Percentiles rank a stretch among this genome's conserved stretches.
phyloP scores from a whole-genome alignment of 2,888 invertebrate genomes.

The Kuschelorhynchus macadamiae region DNA sequence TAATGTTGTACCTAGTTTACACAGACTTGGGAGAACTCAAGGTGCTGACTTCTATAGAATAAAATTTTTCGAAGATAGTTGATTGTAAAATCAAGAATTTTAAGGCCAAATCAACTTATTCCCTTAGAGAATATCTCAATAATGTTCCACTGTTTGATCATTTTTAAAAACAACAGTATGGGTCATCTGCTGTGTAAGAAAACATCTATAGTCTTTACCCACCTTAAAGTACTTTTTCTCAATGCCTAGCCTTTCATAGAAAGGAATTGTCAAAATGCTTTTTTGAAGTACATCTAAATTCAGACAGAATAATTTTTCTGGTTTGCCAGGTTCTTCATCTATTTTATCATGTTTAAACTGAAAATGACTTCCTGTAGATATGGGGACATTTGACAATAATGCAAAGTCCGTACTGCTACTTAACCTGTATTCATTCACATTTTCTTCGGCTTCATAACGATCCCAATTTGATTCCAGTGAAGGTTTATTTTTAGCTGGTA shows the following conservation, averaged over 20 bases:
- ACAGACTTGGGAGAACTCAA: too few species aligned
- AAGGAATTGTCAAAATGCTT: slow-evolving; percentile 48
- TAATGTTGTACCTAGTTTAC: too few species aligned
- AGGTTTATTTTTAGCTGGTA: slow-evolving; percentile 45
- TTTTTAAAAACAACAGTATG: too few species aligned
- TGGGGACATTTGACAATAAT: slow-evolving; percentile 35
- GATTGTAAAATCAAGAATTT: too few species aligned
- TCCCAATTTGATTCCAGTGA: slow-evolving; percentile 52
- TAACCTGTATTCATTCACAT: slow-evolving; percentile 21
- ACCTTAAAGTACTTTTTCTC: slow-evolving; percentile 48
- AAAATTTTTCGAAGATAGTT: too few species aligned
- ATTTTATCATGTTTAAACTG: slow-evolving; percentile 49
- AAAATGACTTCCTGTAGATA: slow-evolving; percentile 49
- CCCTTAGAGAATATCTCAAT: too few species aligned
- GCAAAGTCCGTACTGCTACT: slow-evolving; percentile 39
- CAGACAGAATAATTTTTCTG: slow-evolving; percentile 45
- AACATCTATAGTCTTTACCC: slow-evolving; percentile 2
- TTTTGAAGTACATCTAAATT: slow-evolving; percentile 49
- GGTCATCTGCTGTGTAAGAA: too few species aligned
- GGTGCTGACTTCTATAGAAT: too few species aligned
- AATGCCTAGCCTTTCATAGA: slow-evolving; percentile 49
- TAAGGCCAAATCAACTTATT: too few species aligned
- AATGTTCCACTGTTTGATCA: too few species aligned
- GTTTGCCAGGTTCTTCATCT: slow-evolving; percentile 34
- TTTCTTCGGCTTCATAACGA: slow-evolving; percentile 45